Conservation (phyloP, 2,888 invertebrate species). For the Heliconius ethilla region DNA sequence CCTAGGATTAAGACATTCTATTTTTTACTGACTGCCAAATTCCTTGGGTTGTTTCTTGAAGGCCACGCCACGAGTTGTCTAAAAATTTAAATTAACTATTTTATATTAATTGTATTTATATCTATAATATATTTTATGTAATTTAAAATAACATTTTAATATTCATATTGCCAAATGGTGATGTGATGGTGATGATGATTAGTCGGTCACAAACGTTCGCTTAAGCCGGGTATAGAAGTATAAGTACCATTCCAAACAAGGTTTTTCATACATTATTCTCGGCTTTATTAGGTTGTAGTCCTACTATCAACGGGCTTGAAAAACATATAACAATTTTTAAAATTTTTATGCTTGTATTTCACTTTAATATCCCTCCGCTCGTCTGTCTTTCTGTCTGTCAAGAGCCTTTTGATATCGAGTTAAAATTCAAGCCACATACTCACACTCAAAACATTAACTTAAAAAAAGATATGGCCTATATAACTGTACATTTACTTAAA, state of each 20-base stretch:
- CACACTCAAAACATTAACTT: too few species aligned
- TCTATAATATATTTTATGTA: background rate
- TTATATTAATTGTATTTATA: background rate
- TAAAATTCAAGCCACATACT: too few species aligned
- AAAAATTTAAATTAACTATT: background rate
- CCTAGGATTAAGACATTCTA: background rate
- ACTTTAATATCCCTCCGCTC: too few species aligned
- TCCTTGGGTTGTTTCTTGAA: too few species aligned
- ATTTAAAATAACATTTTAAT: conserved; percentile 16
- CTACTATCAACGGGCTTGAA: conserved; percentile 19
- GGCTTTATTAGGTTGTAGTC: conserved; percentile 33
- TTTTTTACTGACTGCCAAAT: background rate
- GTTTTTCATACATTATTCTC: conserved; percentile 45
- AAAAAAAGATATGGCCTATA: too few species aligned
- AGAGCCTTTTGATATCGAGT: too few species aligned
- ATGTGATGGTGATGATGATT: conserved; percentile 29
- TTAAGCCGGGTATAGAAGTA: conserved; percentile 45
- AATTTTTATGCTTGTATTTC: too few species aligned
- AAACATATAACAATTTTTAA: background rate
- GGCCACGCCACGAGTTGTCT: background rate
- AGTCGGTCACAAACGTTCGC: conserved; percentile 39
- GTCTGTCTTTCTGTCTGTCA: too few species aligned
- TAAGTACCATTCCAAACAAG: conserved; percentile 42
- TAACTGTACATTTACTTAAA: too few species aligned
- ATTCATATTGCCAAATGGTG: conserved; percentile 31